Percentiles rank a stretch among this genome's conserved stretches.
Evolutionary conservation across 2,113 vertebrate genomes (phyloP).

Genomic region (Emydura subglobosa): DNA sequence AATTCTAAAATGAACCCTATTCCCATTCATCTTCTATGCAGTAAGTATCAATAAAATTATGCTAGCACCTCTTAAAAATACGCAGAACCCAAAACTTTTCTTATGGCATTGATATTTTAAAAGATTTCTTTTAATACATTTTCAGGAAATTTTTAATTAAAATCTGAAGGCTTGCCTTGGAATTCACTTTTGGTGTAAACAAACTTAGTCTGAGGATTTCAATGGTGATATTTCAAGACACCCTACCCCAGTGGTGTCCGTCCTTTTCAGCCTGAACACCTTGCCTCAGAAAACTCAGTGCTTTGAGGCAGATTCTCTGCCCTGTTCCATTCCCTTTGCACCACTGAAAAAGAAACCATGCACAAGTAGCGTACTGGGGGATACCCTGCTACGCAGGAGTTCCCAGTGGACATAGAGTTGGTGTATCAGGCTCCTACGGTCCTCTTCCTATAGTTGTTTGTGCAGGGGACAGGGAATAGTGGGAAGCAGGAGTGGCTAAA

Average conservation of each 20-base stretch:
- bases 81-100: background rate
- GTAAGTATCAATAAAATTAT: constrained; percentile 31
- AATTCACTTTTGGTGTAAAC: background rate
- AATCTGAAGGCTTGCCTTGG: background rate
- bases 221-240: background rate
- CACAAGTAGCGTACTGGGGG: background rate
- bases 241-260: accelerated
- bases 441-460: background rate
- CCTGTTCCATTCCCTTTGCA: background rate
- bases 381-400: background rate
- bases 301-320: accelerated
- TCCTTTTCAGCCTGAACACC: background rate
- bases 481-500: background rate
- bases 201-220: accelerated
- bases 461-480: background rate
- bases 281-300: background rate
- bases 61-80: background rate
- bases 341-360: background rate
- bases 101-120: background rate
- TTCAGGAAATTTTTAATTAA: background rate
- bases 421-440: background rate
- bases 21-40: constrained; percentile 18
- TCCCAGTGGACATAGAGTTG: background rate
- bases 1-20: constrained; percentile 1
- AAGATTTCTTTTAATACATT: background rate